Evolutionary conservation across 2,888 invertebrate genomes (phyloP), one percentile per base, ranked within the genome.

Genomic region (Eucriotettix oculatus): DNA sequence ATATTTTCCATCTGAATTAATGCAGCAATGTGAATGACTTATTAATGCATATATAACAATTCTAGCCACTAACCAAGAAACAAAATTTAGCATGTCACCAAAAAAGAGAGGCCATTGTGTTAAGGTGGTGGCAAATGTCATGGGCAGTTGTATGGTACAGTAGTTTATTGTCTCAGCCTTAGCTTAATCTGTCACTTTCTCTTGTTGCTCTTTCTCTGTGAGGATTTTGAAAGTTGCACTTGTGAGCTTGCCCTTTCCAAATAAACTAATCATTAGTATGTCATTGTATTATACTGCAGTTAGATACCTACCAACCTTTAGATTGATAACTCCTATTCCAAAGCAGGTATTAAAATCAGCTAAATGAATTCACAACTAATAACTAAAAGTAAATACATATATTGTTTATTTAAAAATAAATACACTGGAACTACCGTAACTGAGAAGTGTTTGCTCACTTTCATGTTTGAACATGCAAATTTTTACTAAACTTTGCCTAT

Each of bases 141-240:
- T 61, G 61, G 63, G 58, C 61, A 61, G 58, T 61, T 57, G 56
- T 60, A 59, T 53, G 56, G 61, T 58, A 44, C 53, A 16, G 58
- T 64, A 64, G 62, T 61, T 62, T 60, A 58, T 61, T 62, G 58
- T 62, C 57, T 59, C 54, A 54, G 58, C 59, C 59, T 59, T 61
- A 58, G 60, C 58, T 62, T 57, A 62, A 48, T 58, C 60, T 60
- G 57, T 64, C 64, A 64, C 62, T 62, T 53, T 62, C 64, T 64
- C 54, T 62, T 62, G 59, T 62, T 61, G 63, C 61, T 64, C 61
- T 64, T 58, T 29, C 29, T 62, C 64, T 62, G 60, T 64, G 61
- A 62, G 62, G 55, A 55, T 64, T 61, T 60, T 64, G 60, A 61
- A 62, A 62, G 57, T 61, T 64, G 63, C 63, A 64, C 62, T 64